A percentile compares a stretch with the other conserved stretches of the same genome.
These are phyloP conservation scores for Artemia sinica DNA, from an alignment of 2,888 invertebrate species.

Conservation along the genomic window DNA sequence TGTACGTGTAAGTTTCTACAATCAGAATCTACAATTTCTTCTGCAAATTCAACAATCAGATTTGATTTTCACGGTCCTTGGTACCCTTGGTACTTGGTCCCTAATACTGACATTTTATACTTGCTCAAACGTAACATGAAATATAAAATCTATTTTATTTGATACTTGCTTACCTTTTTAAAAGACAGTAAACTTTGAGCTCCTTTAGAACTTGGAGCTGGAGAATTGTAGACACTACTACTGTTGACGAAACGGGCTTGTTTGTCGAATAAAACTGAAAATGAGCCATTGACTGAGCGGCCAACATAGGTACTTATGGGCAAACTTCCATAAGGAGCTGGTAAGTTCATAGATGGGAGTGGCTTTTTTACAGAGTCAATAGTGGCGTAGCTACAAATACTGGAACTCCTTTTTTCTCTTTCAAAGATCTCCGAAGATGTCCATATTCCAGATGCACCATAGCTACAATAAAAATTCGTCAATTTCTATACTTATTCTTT, in stretches of 20 bases:
- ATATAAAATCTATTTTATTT: no score
- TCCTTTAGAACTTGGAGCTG: slow-evolving; percentile 1
- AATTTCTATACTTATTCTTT: no score
- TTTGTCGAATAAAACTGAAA: background rate
- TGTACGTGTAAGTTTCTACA: no score
- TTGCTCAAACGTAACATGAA: no score
- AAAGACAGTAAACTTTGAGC: slow-evolving; percentile 7
- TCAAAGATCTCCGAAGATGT: background rate
- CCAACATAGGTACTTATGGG: background rate
- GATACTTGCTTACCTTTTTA: background rate
- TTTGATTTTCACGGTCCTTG: no score
- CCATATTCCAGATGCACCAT: background rate
- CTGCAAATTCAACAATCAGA: no score
- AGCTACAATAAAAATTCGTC: background rate
- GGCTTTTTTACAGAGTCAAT: slow-evolving; percentile 1
- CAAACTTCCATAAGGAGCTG: slow-evolving; percentile 4
- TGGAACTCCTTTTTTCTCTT: background rate
- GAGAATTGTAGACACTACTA: background rate
- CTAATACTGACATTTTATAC: no score
- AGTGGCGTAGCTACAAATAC: background rate
- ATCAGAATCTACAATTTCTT: no score
- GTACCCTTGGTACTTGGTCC: no score
- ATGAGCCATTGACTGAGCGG: slow-evolving; percentile 5
- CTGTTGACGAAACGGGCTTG: background rate
- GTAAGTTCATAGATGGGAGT: background rate